phyloP scores from a whole-genome alignment of 2,797 vertebrate genomes.

The Sorex maritimensis region DNA sequence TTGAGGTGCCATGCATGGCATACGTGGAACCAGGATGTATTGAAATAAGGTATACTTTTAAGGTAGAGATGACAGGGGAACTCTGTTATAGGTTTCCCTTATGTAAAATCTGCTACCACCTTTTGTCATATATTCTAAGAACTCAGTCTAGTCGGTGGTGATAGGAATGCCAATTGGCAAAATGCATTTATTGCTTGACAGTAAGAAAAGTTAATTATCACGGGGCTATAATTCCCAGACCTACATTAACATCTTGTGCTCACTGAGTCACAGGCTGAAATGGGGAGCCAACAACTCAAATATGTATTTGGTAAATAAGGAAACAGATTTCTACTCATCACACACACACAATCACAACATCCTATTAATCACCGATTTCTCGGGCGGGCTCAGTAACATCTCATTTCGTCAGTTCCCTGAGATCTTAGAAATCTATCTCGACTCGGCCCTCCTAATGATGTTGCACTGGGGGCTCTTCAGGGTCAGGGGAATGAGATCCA shows the following conservation, averaged over 20 bases:
- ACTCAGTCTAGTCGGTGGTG: neutral
- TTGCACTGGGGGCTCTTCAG: no score
- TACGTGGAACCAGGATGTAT: neutral
- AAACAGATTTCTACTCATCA: neutral
- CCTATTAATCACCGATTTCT: no score
- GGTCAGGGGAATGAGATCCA: no score
- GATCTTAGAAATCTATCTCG: no score
- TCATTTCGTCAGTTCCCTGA: no score
- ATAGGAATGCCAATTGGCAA: neutral
- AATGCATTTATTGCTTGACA: neutral
- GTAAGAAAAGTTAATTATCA: neutral
- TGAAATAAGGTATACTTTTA: neutral
- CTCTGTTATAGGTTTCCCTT: neutral
- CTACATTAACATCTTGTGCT: neutral
- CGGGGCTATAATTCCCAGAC: neutral
- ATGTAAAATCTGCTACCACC: neutral
- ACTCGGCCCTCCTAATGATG: no score
- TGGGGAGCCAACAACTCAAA: neutral
- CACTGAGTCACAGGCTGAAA: neutral
- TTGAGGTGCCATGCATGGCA: neutral
- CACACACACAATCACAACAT: no score
- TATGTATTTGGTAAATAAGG: constrained; percentile 27
- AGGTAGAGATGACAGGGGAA: neutral
- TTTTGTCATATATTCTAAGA: neutral
- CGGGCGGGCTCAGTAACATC: no score